Evolutionary conservation across 2,797 vertebrate species (phyloP), one percentile per base, ranked within the genome.

Genomic region (Crenichthys baileyi): DNA sequence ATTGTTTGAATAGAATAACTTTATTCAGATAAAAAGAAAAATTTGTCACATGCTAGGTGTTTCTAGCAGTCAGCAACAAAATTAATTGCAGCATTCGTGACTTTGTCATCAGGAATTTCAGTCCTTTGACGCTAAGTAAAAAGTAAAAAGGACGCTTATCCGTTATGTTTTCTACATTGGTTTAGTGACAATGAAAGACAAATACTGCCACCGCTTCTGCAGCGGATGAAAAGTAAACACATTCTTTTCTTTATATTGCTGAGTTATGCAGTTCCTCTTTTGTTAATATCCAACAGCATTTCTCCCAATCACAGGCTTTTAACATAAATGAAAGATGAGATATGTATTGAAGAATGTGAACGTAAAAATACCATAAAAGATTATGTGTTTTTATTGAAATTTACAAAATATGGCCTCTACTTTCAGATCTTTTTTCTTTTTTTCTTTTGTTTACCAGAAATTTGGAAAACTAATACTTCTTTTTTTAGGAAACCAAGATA

Each of bases 111-210:
- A 13, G 44, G 67, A 70, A 70, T 70, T 55, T 55, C 11, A 22
- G 36, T 55, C 22, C 68, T 79, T 56, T 77, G 31, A 70, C n/a
- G 72, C 48, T 41, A 36, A 36, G 36, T 36, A 4, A 31, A 6
- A 8, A 50, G 46, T 29, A 73, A n/a, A 48, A 26, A 31, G 41
- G 44, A 24, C 7, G 82, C 0, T 26, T 74, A 56, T 76, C 48
- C 67, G 18, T 29, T 44, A 9, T 50, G 22, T 22, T 15, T 50
- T 22, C 7, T 70, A 44, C 18, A 22, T 80, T 20, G 72, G 46
- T 61, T 72, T 31, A 75, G 50, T 75, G 31, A 18, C 68, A 70
- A 15, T 76, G 68, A 77, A 81, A 51, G 76, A 53, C 68, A 31
- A 46, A 68, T 55, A n/a, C 18, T 22, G 72, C 9, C 26, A 13